Evolutionary conservation across 2,797 vertebrate genomes (phyloP).

Genomic region (Rousettus madagascariensis): DNA sequence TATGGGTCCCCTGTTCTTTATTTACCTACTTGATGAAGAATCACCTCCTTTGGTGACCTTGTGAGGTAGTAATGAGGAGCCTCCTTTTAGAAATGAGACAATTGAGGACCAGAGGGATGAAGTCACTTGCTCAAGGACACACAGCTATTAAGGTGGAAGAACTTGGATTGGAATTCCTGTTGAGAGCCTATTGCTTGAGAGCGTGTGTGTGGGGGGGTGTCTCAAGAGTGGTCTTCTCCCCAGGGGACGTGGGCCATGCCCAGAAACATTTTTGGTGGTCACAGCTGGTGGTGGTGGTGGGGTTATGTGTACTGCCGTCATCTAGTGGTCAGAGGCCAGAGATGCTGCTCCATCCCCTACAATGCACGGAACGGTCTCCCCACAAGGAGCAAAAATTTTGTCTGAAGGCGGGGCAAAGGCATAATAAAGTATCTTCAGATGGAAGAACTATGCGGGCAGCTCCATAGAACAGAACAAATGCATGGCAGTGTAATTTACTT

Average conservation of each 20-base stretch:
- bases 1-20: not conserved
- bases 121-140: not conserved
- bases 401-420: not conserved
- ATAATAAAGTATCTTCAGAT: not conserved
- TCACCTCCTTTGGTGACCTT: not conserved
- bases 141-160: not conserved
- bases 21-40: not conserved
- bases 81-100: not conserved
- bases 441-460: not conserved
- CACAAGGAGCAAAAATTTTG: too few relatives aligned
- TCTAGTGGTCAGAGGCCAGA: not conserved
- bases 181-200: not conserved
- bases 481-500: not conserved
- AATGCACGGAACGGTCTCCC: not conserved
- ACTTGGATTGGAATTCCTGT: not conserved
- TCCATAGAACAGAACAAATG: not conserved
- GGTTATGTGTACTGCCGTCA: not conserved
- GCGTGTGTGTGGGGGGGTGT: rapidly evolving
- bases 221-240: not conserved
- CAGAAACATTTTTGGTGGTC: not conserved
- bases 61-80: not conserved
- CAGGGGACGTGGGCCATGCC: not conserved
- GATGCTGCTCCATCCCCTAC: not conserved
- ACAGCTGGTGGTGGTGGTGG: not conserved
- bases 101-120: not conserved